phyloP scores from a whole-genome alignment of 30 jellyfish, hydroid and myxozoan species.

The Aurelia coerulea region DNA sequence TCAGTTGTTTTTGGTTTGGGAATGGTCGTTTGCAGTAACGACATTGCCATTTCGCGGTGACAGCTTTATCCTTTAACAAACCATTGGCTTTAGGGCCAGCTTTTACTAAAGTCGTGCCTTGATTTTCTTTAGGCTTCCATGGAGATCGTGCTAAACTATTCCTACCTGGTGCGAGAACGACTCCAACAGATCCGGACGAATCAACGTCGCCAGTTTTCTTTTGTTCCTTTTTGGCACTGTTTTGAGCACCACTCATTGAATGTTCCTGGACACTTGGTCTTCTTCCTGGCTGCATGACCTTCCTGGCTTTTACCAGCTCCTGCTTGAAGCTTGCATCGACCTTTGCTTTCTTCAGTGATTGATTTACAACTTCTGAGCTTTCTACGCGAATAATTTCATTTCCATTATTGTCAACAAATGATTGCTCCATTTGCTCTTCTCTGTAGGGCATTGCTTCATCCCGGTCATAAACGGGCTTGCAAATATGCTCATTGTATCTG shows the following conservation, averaged over 20 bases:
- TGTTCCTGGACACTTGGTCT: not conserved
- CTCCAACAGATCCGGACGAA: too few species aligned
- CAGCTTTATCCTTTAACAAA: not conserved
- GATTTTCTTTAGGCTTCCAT: not conserved
- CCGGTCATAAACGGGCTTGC: conserved; percentile 6
- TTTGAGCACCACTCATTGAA: not conserved
- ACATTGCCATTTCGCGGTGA: not conserved
- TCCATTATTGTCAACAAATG: not conserved
- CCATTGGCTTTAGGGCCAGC: not conserved
- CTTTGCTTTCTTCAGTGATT: not conserved
- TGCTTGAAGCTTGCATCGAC: not conserved
- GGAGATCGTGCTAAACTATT: not conserved
- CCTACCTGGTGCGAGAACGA: not conserved
- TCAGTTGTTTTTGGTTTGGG: conserved; percentile 15
- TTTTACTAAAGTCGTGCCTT: not conserved
- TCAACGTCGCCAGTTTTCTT: too few species aligned
- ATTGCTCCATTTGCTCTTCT: not conserved
- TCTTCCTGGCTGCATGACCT: not conserved
- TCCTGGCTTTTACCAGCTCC: too few species aligned
- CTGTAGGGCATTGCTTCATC: not conserved
- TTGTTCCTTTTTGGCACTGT: not conserved
- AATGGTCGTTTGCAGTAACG: conserved; percentile 51
- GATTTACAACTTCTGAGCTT: not conserved
- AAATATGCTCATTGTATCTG: conserved; percentile 45
- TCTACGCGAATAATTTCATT: not conserved